These are phyloP conservation scores for Euclidia mi DNA, from an alignment of 2,888 invertebrate genomes.

Conservation along the genomic window DNA sequence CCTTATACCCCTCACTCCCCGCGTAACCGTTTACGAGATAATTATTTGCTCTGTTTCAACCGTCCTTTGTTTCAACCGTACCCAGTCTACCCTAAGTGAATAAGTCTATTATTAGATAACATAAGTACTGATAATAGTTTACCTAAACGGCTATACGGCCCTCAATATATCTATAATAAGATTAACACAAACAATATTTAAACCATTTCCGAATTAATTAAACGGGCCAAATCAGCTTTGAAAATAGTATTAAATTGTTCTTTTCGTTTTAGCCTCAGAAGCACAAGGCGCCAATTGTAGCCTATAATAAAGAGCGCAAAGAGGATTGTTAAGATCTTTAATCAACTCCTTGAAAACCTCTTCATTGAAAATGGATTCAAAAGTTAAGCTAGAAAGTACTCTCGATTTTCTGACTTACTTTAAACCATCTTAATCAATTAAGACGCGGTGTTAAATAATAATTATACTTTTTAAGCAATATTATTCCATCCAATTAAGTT, in stretches of 20 bases:
- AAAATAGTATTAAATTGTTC: neutral
- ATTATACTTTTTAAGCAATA: slow-evolving; percentile 8
- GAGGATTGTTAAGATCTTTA: slow-evolving; percentile 13
- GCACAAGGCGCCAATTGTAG: neutral
- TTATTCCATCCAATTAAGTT: slow-evolving; percentile 2
- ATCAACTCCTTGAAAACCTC: slow-evolving; percentile 17
- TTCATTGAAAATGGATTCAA: slow-evolving; percentile 5
- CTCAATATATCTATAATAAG: no score
- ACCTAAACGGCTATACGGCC: no score
- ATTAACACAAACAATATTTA: no score
- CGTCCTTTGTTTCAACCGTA: no score
- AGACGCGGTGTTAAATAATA: slow-evolving; percentile 6
- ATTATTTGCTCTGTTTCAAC: no score
- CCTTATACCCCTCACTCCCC: no score
- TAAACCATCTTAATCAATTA: slow-evolving; percentile 14
- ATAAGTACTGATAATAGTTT: no score
- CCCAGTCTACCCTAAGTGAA: no score
- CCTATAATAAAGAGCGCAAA: slow-evolving; percentile 8
- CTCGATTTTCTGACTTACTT: slow-evolving; percentile 15
- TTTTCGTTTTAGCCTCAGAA: neutral
- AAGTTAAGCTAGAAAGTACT: slow-evolving; percentile 9
- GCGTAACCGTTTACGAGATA: no score
- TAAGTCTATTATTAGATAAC: no score
- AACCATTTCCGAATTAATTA: no score
- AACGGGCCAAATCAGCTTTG: no score